These are phyloP conservation scores for Apodemus sylvaticus DNA, from an alignment of 2,113 vertebrate genomes.

Conservation along the genomic window DNA sequence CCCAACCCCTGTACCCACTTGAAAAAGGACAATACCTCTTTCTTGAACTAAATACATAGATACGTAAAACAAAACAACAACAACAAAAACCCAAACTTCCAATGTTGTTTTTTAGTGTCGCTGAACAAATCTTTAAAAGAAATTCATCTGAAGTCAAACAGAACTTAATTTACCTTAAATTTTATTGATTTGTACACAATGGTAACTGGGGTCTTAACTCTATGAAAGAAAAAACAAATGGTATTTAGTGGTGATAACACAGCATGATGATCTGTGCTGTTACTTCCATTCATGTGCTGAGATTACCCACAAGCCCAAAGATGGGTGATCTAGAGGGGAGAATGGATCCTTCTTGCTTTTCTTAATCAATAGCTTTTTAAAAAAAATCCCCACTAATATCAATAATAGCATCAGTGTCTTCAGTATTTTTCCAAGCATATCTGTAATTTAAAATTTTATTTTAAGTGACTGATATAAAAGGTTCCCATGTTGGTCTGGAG, in stretches of 20 bases:
- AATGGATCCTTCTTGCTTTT: background rate
- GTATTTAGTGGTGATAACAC: background rate
- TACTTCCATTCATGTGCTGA: background rate
- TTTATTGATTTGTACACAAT: background rate
- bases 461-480: background rate
- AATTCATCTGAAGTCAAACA: background rate
- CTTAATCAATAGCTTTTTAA: background rate
- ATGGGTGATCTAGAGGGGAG: background rate
- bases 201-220: background rate
- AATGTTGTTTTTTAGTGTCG: background rate
- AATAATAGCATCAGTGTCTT: background rate
- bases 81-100: background rate
- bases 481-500: background rate
- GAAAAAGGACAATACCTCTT: background rate
- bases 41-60: constrained; percentile 18
- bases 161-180: background rate
- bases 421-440: constrained; percentile 19
- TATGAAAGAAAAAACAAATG: background rate
- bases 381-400: background rate
- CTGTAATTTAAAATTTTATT: constrained; percentile 32
- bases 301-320: background rate
- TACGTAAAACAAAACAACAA: background rate
- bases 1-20: background rate
- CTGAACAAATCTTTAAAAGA: constrained; percentile 3
- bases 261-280: background rate